phyloP scores from a whole-genome alignment of 2,888 invertebrate species.

The Linnaemya tessellans region DNA sequence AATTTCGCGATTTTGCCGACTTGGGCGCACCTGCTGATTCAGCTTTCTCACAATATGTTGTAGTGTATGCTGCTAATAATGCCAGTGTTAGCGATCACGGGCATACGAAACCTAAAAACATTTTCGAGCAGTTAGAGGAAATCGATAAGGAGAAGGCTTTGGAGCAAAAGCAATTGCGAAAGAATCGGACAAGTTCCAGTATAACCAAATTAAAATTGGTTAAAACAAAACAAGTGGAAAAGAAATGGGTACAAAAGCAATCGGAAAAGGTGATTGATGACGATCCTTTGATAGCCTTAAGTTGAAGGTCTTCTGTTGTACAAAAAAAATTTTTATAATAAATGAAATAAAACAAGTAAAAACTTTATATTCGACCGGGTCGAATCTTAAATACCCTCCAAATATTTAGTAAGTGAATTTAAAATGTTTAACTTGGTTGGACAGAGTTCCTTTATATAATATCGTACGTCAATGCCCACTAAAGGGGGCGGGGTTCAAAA shows the following conservation, averaged over 20 bases:
- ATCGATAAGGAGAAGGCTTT: constrained; percentile 65
- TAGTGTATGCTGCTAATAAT: constrained; percentile 62
- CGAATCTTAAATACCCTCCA: too few species aligned
- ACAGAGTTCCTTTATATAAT: too few species aligned
- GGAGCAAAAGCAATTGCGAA: constrained; percentile 40
- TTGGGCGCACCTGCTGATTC: constrained; percentile 51
- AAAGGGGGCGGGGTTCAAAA: too few species aligned
- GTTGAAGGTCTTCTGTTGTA: constrained; percentile 21
- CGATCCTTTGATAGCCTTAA: constrained; percentile 67
- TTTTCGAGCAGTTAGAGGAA: constrained; percentile 65
- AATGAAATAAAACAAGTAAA: constrained; percentile 11
- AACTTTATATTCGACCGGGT: too few species aligned
- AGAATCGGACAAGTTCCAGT: constrained; percentile 27
- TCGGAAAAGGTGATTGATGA: constrained; percentile 37
- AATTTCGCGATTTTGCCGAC: constrained; percentile 68
- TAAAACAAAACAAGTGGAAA: constrained; percentile 59
- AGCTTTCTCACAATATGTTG: constrained; percentile 58
- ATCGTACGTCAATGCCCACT: too few species aligned
- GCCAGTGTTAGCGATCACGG: neutral
- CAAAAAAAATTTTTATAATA: neutral
- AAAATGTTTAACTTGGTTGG: too few species aligned
- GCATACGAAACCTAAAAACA: constrained; percentile 59
- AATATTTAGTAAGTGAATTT: too few species aligned
- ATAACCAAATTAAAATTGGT: constrained; percentile 65
- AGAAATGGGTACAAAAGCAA: constrained; percentile 57